These are phyloP conservation scores for Brachyhypopomus gauderio DNA, from an alignment of 2,113 vertebrate species.

Conservation along the genomic window DNA sequence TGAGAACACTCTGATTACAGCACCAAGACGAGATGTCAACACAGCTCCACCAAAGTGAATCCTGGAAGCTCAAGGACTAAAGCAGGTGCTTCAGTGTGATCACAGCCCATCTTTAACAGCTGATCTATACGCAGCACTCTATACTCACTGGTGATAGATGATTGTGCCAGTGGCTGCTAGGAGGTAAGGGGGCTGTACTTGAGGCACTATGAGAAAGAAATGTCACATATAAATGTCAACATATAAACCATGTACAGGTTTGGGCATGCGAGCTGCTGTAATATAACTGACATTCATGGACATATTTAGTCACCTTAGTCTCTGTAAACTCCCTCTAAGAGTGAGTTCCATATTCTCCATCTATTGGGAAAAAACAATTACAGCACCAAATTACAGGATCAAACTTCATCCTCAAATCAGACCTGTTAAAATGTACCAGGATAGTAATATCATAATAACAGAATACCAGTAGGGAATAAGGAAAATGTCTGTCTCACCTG, in stretches of 20 bases:
- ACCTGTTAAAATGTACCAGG: background rate
- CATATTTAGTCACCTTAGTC: slow-evolving; percentile 64
- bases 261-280: background rate
- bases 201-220: slow-evolving; percentile 60
- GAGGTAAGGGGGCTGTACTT: slow-evolving; percentile 63
- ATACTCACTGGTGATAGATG: slow-evolving; percentile 67
- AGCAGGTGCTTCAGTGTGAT: too few species aligned
- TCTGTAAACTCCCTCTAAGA: slow-evolving; percentile 68
- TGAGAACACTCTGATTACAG: too few species aligned
- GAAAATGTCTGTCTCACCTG: slow-evolving; percentile 65
- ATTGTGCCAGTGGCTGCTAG: slow-evolving; percentile 71
- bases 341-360: slow-evolving; percentile 72
- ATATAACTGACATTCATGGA: background rate
- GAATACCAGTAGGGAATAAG: background rate
- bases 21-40: too few species aligned
- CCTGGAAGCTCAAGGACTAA: too few species aligned
- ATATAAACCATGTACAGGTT: background rate
- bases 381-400: slow-evolving; percentile 1
- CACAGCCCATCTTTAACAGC: background rate
- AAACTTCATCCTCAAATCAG: background rate
- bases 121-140: background rate
- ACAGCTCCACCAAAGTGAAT: too few species aligned
- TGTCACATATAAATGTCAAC: background rate
- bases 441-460: background rate
- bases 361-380: slow-evolving; percentile 55